Conservation (phyloP, 2,888 invertebrate genomes). For the Mongoloraphidia duomilia region DNA sequence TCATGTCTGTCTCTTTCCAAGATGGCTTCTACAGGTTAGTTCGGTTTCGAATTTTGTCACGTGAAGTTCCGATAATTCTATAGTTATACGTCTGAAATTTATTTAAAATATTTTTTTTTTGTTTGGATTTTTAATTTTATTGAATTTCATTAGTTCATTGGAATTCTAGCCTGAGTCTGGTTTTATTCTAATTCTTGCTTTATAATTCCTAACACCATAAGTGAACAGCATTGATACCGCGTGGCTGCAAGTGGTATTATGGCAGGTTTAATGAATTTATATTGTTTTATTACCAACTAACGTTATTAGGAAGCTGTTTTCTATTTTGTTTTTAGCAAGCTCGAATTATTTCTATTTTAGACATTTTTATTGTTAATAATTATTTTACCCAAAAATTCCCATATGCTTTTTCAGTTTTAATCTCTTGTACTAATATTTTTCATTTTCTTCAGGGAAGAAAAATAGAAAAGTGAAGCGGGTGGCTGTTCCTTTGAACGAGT, state of each 20-base stretch:
- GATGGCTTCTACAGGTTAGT: constrained; percentile 64
- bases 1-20: constrained; percentile 24
- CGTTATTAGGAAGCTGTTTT: constrained; percentile 32
- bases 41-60: constrained; percentile 31
- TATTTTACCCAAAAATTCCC: neutral
- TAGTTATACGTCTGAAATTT: neutral
- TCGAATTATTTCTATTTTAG: no score
- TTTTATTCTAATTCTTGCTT: no score
- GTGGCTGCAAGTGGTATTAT: constrained; percentile 8
- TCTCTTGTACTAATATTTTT: constrained; percentile 7
- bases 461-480: constrained; percentile 76
- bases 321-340: constrained; percentile 10
- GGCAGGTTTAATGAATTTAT: constrained; percentile 10
- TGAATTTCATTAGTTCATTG: no score
- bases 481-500: constrained; percentile 65
- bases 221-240: constrained; percentile 9
- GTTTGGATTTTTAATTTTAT: no score
- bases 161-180: no score
- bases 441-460: constrained; percentile 53
- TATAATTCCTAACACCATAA: neutral
- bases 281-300: constrained; percentile 19
- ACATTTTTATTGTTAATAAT: no score
- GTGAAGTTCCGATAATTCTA: constrained; percentile 21
- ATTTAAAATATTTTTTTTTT: neutral
- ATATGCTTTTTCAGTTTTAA: constrained; percentile 7